A percentile compares a stretch with the other conserved stretches of the same genome.
phyloP scores from a whole-genome alignment of 2,797 vertebrate species.

The Muscicapa comitata region DNA sequence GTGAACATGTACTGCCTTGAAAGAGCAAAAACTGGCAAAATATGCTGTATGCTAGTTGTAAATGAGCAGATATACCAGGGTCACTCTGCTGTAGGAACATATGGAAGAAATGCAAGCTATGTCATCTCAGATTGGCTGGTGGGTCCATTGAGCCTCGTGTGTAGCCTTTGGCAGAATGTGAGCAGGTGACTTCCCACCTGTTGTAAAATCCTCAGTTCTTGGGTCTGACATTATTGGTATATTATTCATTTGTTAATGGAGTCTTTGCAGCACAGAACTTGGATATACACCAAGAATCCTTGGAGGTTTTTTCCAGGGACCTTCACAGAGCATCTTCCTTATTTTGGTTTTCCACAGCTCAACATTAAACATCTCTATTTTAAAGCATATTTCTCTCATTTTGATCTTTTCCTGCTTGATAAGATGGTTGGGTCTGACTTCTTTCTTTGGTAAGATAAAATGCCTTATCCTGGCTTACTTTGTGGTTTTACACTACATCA shows the following conservation, averaged over 20 bases:
- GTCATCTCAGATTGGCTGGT: background rate
- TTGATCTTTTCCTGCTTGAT: background rate
- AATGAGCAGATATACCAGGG: background rate
- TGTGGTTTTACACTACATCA: background rate
- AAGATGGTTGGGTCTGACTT: background rate
- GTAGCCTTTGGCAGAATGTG: background rate
- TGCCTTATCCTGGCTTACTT: background rate
- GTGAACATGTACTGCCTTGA: background rate
- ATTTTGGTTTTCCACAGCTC: background rate
- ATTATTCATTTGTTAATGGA: background rate
- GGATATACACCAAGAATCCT: background rate
- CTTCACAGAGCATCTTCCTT: background rate
- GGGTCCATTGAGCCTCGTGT: background rate
- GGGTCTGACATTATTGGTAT: background rate
- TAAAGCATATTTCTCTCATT: background rate
- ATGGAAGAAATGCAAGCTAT: background rate
- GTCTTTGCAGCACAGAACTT: background rate
- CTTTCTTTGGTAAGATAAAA: background rate
- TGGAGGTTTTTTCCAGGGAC: background rate
- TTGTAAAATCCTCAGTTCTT: background rate
- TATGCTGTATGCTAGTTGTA: background rate
- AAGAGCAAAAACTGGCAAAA: background rate
- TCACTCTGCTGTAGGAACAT: background rate
- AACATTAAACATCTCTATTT: background rate
- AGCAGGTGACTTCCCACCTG: slow-evolving; percentile 5